These are phyloP conservation scores for Plectus sambesii DNA, from an alignment of 1,140 invertebrate species.

Conservation along the genomic window DNA sequence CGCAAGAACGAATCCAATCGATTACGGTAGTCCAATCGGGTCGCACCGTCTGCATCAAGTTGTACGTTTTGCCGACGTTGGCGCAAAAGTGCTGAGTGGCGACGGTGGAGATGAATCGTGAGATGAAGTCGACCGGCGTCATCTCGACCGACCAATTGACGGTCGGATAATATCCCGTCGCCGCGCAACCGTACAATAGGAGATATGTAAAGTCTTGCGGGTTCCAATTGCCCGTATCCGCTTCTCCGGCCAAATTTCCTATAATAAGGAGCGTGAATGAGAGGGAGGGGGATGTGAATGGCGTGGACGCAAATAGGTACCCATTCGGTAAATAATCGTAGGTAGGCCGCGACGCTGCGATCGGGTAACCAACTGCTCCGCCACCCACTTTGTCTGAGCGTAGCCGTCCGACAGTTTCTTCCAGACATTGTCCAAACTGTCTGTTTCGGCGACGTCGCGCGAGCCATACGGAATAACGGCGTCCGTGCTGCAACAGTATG, in stretches of 20 bases:
- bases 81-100: conserved; percentile 42
- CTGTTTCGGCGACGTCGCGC: conserved; percentile 46
- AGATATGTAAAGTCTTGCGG: conserved; percentile 51
- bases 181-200: conserved; percentile 48
- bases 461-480: conserved; percentile 49
- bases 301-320: conserved; percentile 43
- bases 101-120: conserved; percentile 47
- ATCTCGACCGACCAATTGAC: conserved; percentile 51
- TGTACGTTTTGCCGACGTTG: conserved; percentile 50
- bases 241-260: conserved; percentile 47
- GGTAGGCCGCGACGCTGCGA: conserved; percentile 49
- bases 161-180: conserved; percentile 46
- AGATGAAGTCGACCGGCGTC: conserved; percentile 52
- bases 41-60: conserved; percentile 42
- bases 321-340: conserved; percentile 50
- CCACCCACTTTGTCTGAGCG: conserved; percentile 52
- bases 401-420: conserved; percentile 49
- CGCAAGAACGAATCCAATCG: conserved; percentile 31
- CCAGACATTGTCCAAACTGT: conserved; percentile 39
- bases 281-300: conserved; percentile 11
- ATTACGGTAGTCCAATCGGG: conserved; percentile 31
- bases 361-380: conserved; percentile 49
- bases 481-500: conserved; percentile 47
- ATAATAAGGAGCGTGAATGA: too few relatives aligned
- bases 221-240: conserved; percentile 49